These are phyloP conservation scores for Siniperca chuatsi DNA, from an alignment of 2,113 vertebrate genomes.

Conservation along the genomic window DNA sequence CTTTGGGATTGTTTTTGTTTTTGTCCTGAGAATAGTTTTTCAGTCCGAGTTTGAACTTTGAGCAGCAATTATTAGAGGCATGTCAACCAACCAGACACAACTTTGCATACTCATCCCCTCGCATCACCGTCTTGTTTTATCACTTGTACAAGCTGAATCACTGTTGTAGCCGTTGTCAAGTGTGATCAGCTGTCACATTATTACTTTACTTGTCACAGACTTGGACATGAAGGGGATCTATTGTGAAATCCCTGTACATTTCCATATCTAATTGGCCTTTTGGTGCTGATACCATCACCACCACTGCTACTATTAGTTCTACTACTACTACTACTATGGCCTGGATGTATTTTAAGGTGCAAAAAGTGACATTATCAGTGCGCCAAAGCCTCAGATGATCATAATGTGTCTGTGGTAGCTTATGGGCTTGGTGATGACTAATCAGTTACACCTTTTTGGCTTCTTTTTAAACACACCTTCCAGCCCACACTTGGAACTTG, in stretches of 20 bases:
- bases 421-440: background rate
- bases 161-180: background rate
- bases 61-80: constrained; percentile 36
- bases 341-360: background rate
- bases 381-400: background rate
- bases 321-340: background rate
- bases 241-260: background rate
- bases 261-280: background rate
- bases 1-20: background rate
- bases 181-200: background rate
- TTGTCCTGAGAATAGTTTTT: background rate
- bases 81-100: constrained; percentile 44
- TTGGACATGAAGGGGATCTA: background rate
- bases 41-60: background rate
- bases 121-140: background rate
- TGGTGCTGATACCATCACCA: background rate
- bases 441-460: background rate
- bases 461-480: background rate
- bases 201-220: background rate
- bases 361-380: background rate
- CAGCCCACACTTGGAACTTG: background rate
- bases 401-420: background rate
- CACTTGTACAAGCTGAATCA: background rate
- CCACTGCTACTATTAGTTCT: too few species aligned
- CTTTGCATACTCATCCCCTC: constrained; percentile 22